Base-by-base conservation (phyloP, 2,797 vertebrate genomes). In the Tolypeutes matacus region DNA sequence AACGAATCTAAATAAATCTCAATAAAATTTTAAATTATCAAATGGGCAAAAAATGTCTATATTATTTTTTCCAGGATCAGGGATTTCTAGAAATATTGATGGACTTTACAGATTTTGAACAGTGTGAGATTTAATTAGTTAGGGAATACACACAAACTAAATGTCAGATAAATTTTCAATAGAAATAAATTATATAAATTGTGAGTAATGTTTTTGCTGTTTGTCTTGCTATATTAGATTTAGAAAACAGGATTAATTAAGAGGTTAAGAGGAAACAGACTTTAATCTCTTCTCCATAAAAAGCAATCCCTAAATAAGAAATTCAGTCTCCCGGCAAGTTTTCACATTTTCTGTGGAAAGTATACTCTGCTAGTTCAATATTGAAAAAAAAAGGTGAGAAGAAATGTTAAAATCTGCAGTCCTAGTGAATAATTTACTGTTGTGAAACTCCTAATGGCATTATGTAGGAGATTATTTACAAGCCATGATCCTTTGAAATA, bases 161-260 rank as follows among this genome's bases (percentile, higher is more conserved):
- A 85, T 89, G 10, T 85, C 80, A 82, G 39, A 89, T 78, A 67
- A n/a, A 87, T 62, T 95, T 95, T 78, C 39, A 64, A 73, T 9
- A 31, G n/a, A 93, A 95, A 84, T 88, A 76, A 94, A 87, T 84
- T 89, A 25, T 76, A 89, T 77, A 92, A 92, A 73, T 91, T 75
- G 65, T 39, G 60, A 87, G 9, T 70, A 91, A 89, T 80, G 13
- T 21, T 94, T 95, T 73, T 92, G 25, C 23, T 84, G 14, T 93
- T 88, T 86, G 72, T 89, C 56, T 94, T 95, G 15, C 23, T 93
- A 75, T 85, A 69, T 60, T 90, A 82, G 51, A 82, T 82, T 8
- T 92, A 92, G 60, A 88, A 92, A 96, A 65, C 15, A 88, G 31
- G 51, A 34, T 94, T 92, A 93, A 94, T 89, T 95, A 88, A 83